Percentiles rank a stretch among this genome's conserved stretches.
These are phyloP conservation scores for Cyanoramphus novaezelandiae DNA, from an alignment of 2,113 vertebrate genomes.

Conservation along the genomic window DNA sequence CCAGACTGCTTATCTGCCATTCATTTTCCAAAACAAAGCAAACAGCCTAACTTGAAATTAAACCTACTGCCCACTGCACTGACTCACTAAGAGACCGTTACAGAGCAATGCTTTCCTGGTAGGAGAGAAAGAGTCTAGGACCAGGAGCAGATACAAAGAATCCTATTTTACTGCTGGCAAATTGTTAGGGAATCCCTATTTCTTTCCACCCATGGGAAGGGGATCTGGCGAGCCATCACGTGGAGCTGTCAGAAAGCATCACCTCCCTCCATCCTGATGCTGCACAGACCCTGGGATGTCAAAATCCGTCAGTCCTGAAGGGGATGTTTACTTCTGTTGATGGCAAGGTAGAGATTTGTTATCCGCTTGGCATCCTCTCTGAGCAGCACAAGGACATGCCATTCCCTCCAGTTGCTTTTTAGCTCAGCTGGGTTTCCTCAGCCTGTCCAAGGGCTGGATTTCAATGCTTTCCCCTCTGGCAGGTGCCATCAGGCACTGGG, in stretches of 20 bases:
- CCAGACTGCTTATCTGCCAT: not conserved
- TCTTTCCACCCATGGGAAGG: not conserved
- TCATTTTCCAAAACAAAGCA: not conserved
- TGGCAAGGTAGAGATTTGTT: not conserved
- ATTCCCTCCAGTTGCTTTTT: not conserved
- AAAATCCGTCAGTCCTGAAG: not conserved
- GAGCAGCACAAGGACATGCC: not conserved
- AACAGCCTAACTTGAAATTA: not conserved
- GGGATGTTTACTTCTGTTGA: not conserved
- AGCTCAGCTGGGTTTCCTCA: not conserved
- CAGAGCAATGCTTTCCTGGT: not conserved
- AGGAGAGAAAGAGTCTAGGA: not conserved
- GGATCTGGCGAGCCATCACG: not conserved
- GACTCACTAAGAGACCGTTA: not conserved
- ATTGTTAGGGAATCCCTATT: slow-evolving; percentile 22
- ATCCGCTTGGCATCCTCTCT: not conserved
- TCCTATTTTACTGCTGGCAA: not conserved
- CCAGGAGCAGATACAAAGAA: not conserved
- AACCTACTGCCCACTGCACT: not conserved
- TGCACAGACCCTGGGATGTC: not conserved
- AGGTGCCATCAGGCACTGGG: not conserved
- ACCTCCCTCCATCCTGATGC: slow-evolving; percentile 4
- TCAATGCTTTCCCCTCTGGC: not conserved
- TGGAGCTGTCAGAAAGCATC: slow-evolving; percentile 10
- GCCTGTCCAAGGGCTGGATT: not conserved